Evolutionary conservation across 2,797 vertebrate species (phyloP).

Genomic region (Vespertilio murinus): DNA sequence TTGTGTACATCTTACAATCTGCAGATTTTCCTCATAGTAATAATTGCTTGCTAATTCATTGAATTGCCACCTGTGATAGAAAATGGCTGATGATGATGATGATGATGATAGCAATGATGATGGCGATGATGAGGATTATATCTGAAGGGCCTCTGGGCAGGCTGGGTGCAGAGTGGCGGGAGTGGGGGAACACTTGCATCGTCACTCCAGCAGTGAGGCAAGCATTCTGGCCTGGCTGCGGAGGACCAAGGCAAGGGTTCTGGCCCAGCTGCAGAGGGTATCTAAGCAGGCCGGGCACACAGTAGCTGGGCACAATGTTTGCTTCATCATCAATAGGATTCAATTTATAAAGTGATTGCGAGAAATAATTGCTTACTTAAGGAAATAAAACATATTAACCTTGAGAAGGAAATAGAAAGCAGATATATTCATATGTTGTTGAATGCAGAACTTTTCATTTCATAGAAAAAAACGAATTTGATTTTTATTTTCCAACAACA

Average conservation of each 20-base stretch:
- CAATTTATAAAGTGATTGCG: slow-evolving; percentile 10
- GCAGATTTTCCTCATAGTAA: not conserved
- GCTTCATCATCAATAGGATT: not conserved
- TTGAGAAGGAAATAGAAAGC: not conserved
- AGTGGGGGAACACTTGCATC: too few relatives aligned
- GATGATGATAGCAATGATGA: not conserved
- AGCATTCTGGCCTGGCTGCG: too few relatives aligned
- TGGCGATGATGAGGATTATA: not conserved
- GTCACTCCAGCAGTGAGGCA: too few relatives aligned
- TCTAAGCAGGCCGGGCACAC: too few relatives aligned
- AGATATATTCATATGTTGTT: slow-evolving; percentile 17
- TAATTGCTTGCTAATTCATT: slow-evolving; percentile 2
- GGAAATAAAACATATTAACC: slow-evolving; percentile 2
- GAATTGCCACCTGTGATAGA: not conserved
- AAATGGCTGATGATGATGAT: not conserved
- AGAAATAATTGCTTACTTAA: slow-evolving; percentile 3
- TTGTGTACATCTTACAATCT: not conserved
- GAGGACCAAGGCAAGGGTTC: too few relatives aligned
- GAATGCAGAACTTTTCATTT: slow-evolving; percentile 14
- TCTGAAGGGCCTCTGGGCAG: not conserved
- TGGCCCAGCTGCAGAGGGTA: too few relatives aligned
- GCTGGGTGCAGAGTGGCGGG: too few relatives aligned
- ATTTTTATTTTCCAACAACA: slow-evolving; percentile 47
- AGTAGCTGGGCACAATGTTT: too few relatives aligned
- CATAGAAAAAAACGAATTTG: not conserved